Base-by-base conservation (phyloP, 2,113 vertebrate species). In the Panthera tigris region DNA sequence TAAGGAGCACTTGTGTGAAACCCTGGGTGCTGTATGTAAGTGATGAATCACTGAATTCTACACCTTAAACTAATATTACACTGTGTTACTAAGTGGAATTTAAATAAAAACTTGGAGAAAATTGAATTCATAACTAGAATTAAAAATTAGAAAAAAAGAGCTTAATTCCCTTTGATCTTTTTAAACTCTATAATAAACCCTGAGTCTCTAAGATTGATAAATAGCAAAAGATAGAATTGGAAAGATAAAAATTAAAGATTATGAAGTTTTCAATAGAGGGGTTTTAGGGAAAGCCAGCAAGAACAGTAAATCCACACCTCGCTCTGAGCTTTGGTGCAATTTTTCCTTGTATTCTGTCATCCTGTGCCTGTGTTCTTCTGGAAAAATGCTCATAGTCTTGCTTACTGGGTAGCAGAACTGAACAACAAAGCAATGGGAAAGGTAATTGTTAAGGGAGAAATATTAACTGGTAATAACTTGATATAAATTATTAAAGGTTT, bases 141-240 rank as follows among this genome's bases (percentile, higher is more conserved):
- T 83, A 66, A 93, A 94, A 84, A 11, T 95, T 78, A 57, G 27
- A 48, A 45, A 87, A 88, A 23, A 87, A 80, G 18, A 76, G 2
- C 25, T 86, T 89, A 89, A 79, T 93, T 39, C 29, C 55, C 3
- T 97, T 94, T 81, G 9, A 82, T 78, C 12, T 89, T 96, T 88
- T 92, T 79, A 45, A 91, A 61, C n/a, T 76, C 8, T 5, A 10
- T 36, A 61, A 65, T 78, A 95, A 94, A 79, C 68, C 84, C 76
- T 89, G 69, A 63, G n/a, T 93, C 23, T 97, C 86, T 84, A 55
- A 92, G 45, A 66, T n/a, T 84, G 48, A 92, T 83, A 85, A 50
- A 39, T 63, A 86, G 19, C 15, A 95, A 90, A n/a, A 78, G 16
- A 52, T 36, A 61, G 21, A 94, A 90, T 33, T 89, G 4, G n/a